Evolutionary conservation across 2,888 invertebrate species (phyloP), one percentile per base, ranked within the genome.

Genomic region (Schizaphis graminum): DNA sequence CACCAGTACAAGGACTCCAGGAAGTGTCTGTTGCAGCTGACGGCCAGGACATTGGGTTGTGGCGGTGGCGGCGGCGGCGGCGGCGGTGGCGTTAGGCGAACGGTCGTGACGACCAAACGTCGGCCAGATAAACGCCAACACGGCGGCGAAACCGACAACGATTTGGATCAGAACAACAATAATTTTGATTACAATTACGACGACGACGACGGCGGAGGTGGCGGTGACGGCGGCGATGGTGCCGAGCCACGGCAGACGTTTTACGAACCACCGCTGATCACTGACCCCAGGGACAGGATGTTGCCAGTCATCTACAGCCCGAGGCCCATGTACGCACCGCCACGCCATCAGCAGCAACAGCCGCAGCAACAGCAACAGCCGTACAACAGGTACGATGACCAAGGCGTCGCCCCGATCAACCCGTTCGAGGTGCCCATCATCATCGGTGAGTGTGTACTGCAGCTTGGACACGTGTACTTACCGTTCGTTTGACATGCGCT

Each of bases 261-360:
- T 77, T 47, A 84, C 88, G 94, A 89, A 47, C 94, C 90, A 16
- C 94, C 87, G 85, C 84, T 93, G 41, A 88, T 91, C 94, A 92
- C 92, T 84, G 67, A 94, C 86, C 93, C 89, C n/a, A 91, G 88
- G 41, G 92, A 90, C 93, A 77, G 93, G 87, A 94, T 90, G 93
- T 61, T 94, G 92, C 94, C 94, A 57, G 90, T 92, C 89, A 92
- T 91, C 47, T 93, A 91, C 89, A 94, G 88, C 35, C 90, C 94
- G 21, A 89, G 91, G 67, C 94, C 94, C 91, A 95, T 94, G 95
- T 95, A 91, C 94, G 94, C 86, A 95, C 95, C 89, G 87, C 93
- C 53, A 84, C 44, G 94, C 91, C 44, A 91, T 28, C 85, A 57
- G 10, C 49, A 49, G 77, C 91, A 91, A 47, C 91, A 77, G 35